Evolutionary conservation across 1,140 invertebrate species (phyloP).

Genomic region (Polypedilum pembai): DNA sequence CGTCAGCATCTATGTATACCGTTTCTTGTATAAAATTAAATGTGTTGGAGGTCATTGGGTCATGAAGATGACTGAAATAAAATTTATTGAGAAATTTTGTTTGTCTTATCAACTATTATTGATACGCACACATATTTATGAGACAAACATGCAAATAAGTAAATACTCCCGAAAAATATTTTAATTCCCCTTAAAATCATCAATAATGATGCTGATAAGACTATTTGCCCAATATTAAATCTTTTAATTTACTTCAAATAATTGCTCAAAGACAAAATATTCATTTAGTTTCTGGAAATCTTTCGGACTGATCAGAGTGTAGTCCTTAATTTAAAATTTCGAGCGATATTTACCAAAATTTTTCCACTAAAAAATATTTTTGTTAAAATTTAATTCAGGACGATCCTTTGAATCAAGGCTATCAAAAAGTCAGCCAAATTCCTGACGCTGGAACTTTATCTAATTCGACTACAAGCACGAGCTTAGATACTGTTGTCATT

Average conservation of each 20-base stretch:
- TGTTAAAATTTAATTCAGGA: background rate
- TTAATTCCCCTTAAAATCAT: too few relatives aligned
- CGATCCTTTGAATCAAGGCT: conserved; percentile 33
- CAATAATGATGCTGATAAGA: too few relatives aligned
- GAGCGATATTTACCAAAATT: background rate
- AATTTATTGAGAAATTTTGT: too few relatives aligned
- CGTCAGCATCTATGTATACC: too few relatives aligned
- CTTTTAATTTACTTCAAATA: background rate
- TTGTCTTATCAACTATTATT: too few relatives aligned
- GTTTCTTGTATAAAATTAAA: too few relatives aligned
- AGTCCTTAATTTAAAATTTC: background rate
- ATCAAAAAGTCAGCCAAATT: conserved; percentile 36
- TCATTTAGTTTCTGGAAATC: background rate
- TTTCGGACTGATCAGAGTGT: background rate
- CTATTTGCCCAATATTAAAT: background rate
- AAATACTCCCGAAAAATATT: too few relatives aligned
- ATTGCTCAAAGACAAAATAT: background rate
- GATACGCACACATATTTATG: too few relatives aligned
- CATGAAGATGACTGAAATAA: too few relatives aligned
- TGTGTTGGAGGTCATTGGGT: too few relatives aligned
- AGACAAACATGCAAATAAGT: too few relatives aligned
- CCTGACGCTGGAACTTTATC: conserved; percentile 33
- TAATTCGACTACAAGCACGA: conserved; percentile 42
- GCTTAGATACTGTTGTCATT: conserved; percentile 42
- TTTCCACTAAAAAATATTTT: background rate